Evolutionary conservation across 1,140 invertebrate genomes (phyloP), one percentile per base, ranked within the genome.

Genomic region (Copidosoma floridanum): DNA sequence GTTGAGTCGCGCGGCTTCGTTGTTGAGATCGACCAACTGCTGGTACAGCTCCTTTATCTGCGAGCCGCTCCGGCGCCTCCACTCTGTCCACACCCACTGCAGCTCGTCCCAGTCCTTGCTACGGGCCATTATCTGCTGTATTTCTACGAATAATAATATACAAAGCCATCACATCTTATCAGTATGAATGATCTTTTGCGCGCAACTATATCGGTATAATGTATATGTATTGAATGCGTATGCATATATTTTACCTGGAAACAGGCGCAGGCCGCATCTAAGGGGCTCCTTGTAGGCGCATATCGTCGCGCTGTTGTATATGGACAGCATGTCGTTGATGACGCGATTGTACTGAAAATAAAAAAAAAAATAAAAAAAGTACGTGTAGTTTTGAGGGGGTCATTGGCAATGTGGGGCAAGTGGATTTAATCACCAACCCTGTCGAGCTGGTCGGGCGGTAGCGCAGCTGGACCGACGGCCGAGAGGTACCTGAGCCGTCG

Each of bases 231-330:
- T n/a, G n/a, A n/a, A n/a, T n/a, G n/a, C n/a, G n/a, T n/a, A n/a
- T n/a, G n/a, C n/a, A n/a, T n/a, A n/a, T n/a, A n/a, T n/a, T n/a
- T 77, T 79, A 85, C 93, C 90, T 41, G 92, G 93, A 71, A 95
- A 91, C 2, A 95, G 78, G 43, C 87, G 84, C 0, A 94, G 79
- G 16, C 89, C 89, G 67, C 92, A 94, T 59, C 87, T 83, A 71
- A 91, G 88, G 0, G 89, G 90, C 69, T 93, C 87, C 70, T 92
- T 89, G 76, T 89, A 89, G 2, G 87, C 89, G 71, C 92, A 94
- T 48, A 94, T 88, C 38, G 88, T 89, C 1, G 92, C 92, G n/a
- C 84, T 87, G 69, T 93, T 93, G 79, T 93, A 95, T 14, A 94
- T 87, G 2, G 89, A 86, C 35, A 94, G 79, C 93, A 96, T 95